Base-by-base conservation (phyloP, 2,888 invertebrate species). In the Odontocolon sp. region DNA sequence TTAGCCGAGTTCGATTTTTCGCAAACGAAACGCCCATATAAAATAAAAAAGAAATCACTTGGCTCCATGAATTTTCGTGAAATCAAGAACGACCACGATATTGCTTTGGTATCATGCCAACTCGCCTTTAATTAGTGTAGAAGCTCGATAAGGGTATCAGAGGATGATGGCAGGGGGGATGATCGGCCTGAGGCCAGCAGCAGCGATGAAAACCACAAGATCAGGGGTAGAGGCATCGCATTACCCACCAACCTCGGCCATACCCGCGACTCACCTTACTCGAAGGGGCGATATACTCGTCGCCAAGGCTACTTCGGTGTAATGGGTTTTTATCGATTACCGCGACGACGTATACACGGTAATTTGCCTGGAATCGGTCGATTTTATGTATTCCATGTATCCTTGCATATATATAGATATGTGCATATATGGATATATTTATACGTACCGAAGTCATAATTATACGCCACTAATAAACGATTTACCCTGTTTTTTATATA, bases 251-350 rank as follows among this genome's bases (percentile, higher is more conserved):
- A 57, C 56, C 23, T 69, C 56, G 40, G 16, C 16, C 31, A 9
- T 56, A 70, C 36, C 70, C 23, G 50, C 59, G 66, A 66, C 75
- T 76, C 70, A 76, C 59, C 75, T 76, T 63, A 71, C 31, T 61
- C 61, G 47, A 66, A 70, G 52, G 14, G 31, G 16, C 56, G 40
- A 71, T 76, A 76, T 56, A 61, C 66, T 45, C 45, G 52, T 66
- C 45, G 50, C 59, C 50, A 40, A 38, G 47, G 76, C 71, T 75
- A 67, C 71, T 70, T 47, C 54, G n/a, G 28, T 66, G 66, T 71
- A 71, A 76, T 76, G 56, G 67, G 63, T 71, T 76, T 76, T 71
- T 66, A 76, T 71, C 76, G 70, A 76, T 76, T 76, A 70, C 47
- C 59, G 28, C 26, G 61, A 61, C 56, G 54, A 50, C 40, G 47